Conservation (phyloP, 2,888 invertebrate species). For the Drosophila ezoana region DNA sequence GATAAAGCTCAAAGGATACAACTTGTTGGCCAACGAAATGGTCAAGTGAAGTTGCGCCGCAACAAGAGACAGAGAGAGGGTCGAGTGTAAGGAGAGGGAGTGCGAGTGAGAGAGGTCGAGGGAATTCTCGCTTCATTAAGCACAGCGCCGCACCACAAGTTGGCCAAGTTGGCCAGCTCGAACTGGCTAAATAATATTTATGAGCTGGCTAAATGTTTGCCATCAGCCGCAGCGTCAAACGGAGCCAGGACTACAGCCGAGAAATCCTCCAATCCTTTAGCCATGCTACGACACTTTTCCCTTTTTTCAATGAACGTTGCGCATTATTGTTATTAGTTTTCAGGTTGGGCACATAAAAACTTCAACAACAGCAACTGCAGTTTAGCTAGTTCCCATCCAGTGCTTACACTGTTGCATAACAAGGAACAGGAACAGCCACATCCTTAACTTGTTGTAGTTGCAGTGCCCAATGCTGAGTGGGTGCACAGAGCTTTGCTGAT, state of each 20-base stretch:
- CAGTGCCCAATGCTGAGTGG: conserved; percentile 18
- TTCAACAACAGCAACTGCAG: conserved; percentile 39
- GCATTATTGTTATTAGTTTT: conserved; percentile 76
- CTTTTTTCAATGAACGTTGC: conserved; percentile 63
- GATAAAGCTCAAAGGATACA: conserved; percentile 60
- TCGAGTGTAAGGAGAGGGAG: background rate
- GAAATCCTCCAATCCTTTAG: conserved; percentile 12
- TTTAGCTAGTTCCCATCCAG: conserved; percentile 23
- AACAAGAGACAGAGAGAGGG: background rate
- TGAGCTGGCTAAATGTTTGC: conserved; percentile 63
- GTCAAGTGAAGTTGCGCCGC: conserved; percentile 39
- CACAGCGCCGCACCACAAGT: conserved; percentile 42
- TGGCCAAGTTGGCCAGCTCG: conserved; percentile 31
- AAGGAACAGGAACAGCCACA: conserved; percentile 27
- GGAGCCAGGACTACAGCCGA: background rate
- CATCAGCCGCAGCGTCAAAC: conserved; percentile 24
- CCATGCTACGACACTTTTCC: conserved; percentile 32
- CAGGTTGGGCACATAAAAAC: conserved; percentile 72
- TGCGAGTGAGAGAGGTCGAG: background rate
- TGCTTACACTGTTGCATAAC: conserved; percentile 68
- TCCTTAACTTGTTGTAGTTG: conserved; percentile 26
- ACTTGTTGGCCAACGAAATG: conserved; percentile 56
- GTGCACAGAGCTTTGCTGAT: conserved; percentile 59
- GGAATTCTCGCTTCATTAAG: conserved; percentile 58
- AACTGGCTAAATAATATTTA: conserved; percentile 62